Base-by-base conservation (phyloP, 2,113 vertebrate genomes). In the Pandion haliaetus region DNA sequence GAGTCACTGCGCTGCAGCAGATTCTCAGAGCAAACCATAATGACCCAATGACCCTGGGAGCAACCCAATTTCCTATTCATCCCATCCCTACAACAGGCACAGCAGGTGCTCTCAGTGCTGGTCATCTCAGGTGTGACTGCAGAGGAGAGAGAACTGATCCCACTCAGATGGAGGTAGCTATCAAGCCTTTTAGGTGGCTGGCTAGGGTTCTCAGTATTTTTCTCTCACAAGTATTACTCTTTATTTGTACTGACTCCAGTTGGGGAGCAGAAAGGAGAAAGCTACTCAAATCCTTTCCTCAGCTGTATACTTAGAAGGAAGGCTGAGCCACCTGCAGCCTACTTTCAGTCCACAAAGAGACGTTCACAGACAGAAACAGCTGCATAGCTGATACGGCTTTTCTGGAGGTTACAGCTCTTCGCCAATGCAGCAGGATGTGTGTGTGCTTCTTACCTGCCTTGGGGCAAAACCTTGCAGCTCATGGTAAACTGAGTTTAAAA, bases 91-190 rank as follows among this genome's bases (percentile, higher is more conserved):
- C 38, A 32, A 12, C 38, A 88, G 71, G 16, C 88, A 38, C 16
- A 65, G 73, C 36, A 72, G 38, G n/a, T 82, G 34, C 42, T 65
- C 32, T 59, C 59, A 4, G 1, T 58, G 58, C 57, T 28, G 1
- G 61, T 81, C 8, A 5, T 77, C 79, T 65, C 40, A 26, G 16
- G 26, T 71, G 73, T 42, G 57, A 45, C 69, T 67, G n/a, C 9
- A 32, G 63, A 74, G 52, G 17, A 63, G 34, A 78, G 12, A 74
- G 17, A 23, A 5, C 70, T 17, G 61, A 52, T 61, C 42, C 65
- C 44, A 14, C 40, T 13, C 47, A 0, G 0, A 8, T 13, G 28
- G 54, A 76, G 29, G 50, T 3, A 49, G 17, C 11, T 55, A 3
- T 38, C 2, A 4, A 49, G 61, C 10, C 28, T 42, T 47, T 62